These are phyloP conservation scores for Danaus melanippus DNA, from an alignment of 1,140 invertebrate species.

Conservation along the genomic window DNA sequence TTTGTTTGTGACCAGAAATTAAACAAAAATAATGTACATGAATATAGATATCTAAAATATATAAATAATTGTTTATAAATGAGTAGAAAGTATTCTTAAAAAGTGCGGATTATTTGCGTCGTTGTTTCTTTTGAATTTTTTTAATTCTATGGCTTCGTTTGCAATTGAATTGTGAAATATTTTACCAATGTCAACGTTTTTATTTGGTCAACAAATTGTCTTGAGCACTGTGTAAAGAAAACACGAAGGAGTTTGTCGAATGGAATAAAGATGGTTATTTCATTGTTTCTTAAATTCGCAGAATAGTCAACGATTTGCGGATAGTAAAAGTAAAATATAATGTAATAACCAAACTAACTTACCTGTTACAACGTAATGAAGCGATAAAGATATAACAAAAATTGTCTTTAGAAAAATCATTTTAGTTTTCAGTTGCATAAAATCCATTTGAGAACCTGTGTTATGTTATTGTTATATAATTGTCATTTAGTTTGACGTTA, in stretches of 20 bases:
- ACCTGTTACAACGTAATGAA: slow-evolving; percentile 29
- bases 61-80: too few relatives aligned
- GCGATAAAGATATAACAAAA: slow-evolving; percentile 25
- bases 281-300: slow-evolving; percentile 10
- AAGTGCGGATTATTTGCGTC: too few relatives aligned
- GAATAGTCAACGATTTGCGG: slow-evolving; percentile 16
- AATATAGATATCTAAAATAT: too few relatives aligned
- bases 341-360: slow-evolving; percentile 12
- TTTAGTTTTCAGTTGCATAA: slow-evolving; percentile 23
- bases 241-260: too few relatives aligned
- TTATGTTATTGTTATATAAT: slow-evolving; percentile 18
- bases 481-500: slow-evolving; percentile 28
- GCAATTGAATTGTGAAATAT: too few relatives aligned
- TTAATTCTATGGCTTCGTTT: too few relatives aligned
- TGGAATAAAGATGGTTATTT: slow-evolving; percentile 7
- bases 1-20: background rate
- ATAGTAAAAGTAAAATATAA: slow-evolving; percentile 13
- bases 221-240: too few relatives aligned
- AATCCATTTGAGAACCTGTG: slow-evolving; percentile 25
- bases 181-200: too few relatives aligned
- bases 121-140: too few relatives aligned
- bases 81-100: too few relatives aligned
- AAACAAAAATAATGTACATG: too few relatives aligned
- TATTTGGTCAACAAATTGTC: too few relatives aligned
- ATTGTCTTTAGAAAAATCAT: slow-evolving; percentile 18